These are phyloP conservation scores for Pholis gunnellus DNA, from an alignment of 2,113 vertebrate genomes.

Conservation along the genomic window DNA sequence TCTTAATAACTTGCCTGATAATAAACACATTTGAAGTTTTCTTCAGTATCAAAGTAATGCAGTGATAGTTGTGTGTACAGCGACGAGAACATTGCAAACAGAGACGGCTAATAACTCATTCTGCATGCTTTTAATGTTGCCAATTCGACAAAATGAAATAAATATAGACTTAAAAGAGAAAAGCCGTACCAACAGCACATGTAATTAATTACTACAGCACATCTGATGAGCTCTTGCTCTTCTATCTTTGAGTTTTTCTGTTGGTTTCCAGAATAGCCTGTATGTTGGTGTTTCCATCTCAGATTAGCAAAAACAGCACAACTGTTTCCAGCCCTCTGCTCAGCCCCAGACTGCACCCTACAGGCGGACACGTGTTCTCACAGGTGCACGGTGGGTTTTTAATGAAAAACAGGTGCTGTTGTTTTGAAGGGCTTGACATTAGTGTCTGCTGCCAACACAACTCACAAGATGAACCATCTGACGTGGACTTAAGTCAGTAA, in stretches of 20 bases:
- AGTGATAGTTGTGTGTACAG: background rate
- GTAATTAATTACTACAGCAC: background rate
- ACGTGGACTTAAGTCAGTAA: too few species aligned
- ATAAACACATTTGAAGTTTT: background rate
- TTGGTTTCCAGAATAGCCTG: background rate
- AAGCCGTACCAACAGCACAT: background rate
- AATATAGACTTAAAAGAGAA: background rate
- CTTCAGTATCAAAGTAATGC: background rate
- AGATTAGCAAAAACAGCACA: too few species aligned
- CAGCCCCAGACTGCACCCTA: background rate
- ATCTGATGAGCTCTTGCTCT: background rate
- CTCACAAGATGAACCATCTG: too few species aligned
- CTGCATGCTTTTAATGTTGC: background rate
- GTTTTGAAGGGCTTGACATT: too few species aligned
- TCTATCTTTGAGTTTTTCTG: background rate
- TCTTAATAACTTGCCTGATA: background rate
- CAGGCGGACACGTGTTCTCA: background rate
- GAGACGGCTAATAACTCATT: background rate
- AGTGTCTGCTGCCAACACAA: too few species aligned
- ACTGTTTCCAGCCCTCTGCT: background rate
- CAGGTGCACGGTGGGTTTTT: background rate
- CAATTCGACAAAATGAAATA: background rate
- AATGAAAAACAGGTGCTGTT: background rate
- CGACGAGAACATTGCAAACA: background rate
- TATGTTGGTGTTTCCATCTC: too few species aligned